Conservation (phyloP, 2,113 vertebrate genomes). For the Phalacrocorax aristotelis region DNA sequence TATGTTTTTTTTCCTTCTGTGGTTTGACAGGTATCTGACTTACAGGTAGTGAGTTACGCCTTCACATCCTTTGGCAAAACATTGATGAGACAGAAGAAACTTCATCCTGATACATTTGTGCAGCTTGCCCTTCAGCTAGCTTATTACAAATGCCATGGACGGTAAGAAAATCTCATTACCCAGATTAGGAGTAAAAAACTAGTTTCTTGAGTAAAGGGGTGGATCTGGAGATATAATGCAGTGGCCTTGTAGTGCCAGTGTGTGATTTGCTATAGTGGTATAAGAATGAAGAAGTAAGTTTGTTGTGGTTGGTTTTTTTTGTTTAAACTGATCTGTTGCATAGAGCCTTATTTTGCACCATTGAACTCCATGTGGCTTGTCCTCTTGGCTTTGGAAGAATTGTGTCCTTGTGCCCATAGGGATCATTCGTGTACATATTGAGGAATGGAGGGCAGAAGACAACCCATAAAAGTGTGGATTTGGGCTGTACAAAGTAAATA, state of each 20-base stretch:
- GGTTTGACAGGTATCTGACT: constrained; percentile 76
- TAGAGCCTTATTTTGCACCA: not conserved
- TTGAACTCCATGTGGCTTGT: not conserved
- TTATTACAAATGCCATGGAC: constrained; percentile 84
- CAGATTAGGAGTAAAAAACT: not conserved
- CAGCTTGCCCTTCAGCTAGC: constrained; percentile 93
- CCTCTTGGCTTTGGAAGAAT: not conserved
- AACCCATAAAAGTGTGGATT: not conserved
- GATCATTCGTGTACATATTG: fast-evolving
- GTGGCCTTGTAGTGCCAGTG: not conserved
- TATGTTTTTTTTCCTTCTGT: not conserved
- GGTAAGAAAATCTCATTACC: constrained; percentile 67
- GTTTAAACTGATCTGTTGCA: not conserved
- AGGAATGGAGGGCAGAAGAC: not conserved
- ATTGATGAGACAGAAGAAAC: constrained; percentile 79
- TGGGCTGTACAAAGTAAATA: not conserved
- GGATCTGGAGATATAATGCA: not conserved
- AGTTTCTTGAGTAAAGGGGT: not conserved
- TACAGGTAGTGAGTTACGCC: constrained; percentile 80
- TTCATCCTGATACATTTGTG: constrained; percentile 93
- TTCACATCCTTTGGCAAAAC: constrained; percentile 92
- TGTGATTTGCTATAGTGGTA: not conserved
- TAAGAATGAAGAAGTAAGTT: not conserved
- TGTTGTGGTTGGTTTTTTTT: too few relatives aligned
- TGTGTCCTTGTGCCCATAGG: not conserved